Conservation (phyloP, 2,113 vertebrate species). For the Progne subis region DNA sequence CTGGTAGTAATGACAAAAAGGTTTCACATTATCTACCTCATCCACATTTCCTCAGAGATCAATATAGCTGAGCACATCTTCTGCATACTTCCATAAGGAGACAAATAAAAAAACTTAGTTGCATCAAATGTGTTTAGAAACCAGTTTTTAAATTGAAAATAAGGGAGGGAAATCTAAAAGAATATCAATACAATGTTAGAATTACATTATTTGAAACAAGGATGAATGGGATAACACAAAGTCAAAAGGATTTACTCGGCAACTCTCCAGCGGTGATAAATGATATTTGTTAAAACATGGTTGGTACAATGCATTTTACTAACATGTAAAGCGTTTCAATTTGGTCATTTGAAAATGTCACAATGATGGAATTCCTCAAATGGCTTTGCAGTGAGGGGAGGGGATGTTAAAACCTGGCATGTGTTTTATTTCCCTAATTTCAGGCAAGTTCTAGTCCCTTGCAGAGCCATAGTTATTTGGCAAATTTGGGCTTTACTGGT, state of each 20-base stretch:
- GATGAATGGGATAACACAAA: constrained; percentile 56
- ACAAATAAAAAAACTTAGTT: constrained; percentile 58
- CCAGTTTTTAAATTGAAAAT: constrained; percentile 36
- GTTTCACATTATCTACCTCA: constrained; percentile 64
- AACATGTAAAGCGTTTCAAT: constrained; percentile 33
- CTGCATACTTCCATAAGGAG: constrained; percentile 62
- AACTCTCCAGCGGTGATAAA: constrained; percentile 46
- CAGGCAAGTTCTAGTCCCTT: background rate
- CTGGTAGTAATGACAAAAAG: constrained; percentile 64
- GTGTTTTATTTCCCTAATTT: background rate
- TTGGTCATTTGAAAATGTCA: constrained; percentile 16
- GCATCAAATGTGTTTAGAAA: constrained; percentile 45
- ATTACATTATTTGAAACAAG: constrained; percentile 64
- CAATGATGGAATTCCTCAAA: constrained; percentile 6
- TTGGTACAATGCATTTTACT: constrained; percentile 37
- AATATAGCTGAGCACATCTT: constrained; percentile 60
- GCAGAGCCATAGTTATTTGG: background rate
- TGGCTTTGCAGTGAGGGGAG: background rate
- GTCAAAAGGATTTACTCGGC: constrained; percentile 62
- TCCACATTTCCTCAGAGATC: constrained; percentile 67
- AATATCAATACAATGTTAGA: constrained; percentile 52
- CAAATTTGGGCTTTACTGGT: background rate
- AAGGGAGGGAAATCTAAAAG: background rate
- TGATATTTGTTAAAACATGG: constrained; percentile 36
- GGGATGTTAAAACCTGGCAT: background rate